Evolutionary conservation across 1,140 invertebrate species (phyloP).

Genomic region (Ganaspis sp.): DNA sequence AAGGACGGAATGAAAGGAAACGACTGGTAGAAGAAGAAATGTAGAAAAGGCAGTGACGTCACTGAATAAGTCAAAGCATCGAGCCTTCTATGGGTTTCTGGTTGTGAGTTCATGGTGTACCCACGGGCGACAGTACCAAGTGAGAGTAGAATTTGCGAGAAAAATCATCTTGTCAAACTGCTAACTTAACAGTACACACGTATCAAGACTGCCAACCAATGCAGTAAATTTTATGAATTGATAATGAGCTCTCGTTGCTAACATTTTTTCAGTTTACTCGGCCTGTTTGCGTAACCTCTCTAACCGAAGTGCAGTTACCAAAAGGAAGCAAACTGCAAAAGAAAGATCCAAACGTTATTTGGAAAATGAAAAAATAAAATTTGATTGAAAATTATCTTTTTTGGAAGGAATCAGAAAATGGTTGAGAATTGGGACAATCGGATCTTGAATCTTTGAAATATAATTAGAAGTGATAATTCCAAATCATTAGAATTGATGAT

Average conservation of each 20-base stretch:
- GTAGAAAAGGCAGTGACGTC: constrained; percentile 56
- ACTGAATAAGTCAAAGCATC: constrained; percentile 55
- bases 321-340: too few relatives aligned
- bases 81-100: constrained; percentile 59
- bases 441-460: too few relatives aligned
- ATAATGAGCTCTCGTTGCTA: neutral
- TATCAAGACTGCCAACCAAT: neutral
- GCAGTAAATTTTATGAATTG: neutral
- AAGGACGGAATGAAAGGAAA: constrained; percentile 43
- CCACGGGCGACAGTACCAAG: constrained; percentile 43
- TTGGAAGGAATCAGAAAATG: too few relatives aligned
- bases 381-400: too few relatives aligned
- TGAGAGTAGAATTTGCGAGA: constrained; percentile 23
- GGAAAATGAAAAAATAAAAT: neutral
- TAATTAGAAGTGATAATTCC: too few relatives aligned
- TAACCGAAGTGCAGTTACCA: neutral
- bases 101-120: constrained; percentile 44
- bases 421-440: too few relatives aligned
- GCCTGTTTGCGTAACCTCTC: neutral
- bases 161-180: constrained; percentile 13
- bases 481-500: too few relatives aligned
- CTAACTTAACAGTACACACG: neutral
- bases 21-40: constrained; percentile 27
- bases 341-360: too few relatives aligned
- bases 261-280: neutral